These are phyloP conservation scores for Lasioglossum vierecki DNA, from an alignment of 2,888 invertebrate species.

Conservation along the genomic window DNA sequence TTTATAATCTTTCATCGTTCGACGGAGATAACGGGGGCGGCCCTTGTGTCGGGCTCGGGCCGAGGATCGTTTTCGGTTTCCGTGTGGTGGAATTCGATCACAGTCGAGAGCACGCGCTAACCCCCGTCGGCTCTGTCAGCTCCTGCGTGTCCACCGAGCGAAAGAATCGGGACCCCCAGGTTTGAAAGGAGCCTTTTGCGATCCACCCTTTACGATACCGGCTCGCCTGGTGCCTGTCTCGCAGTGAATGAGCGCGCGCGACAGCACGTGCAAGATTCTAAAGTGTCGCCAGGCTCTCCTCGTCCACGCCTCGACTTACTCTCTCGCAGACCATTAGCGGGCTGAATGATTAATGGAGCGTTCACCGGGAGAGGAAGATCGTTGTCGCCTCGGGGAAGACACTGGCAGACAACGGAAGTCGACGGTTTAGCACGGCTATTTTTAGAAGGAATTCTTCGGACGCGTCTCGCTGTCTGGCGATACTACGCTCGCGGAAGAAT, in stretches of 20 bases:
- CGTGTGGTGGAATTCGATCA: slow-evolving; percentile 62
- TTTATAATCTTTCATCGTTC: slow-evolving; percentile 58
- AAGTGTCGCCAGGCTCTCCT: slow-evolving; percentile 17
- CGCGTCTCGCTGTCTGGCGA: slow-evolving; percentile 11
- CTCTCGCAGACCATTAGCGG: slow-evolving; percentile 60
- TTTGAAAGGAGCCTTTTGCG: slow-evolving; percentile 35
- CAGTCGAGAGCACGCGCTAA: slow-evolving; percentile 30
- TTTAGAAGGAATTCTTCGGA: slow-evolving; percentile 8
- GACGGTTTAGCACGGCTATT: slow-evolving; percentile 27
- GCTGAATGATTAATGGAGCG: slow-evolving; percentile 67
- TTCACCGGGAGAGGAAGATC: slow-evolving; percentile 45
- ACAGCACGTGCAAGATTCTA: slow-evolving; percentile 12
- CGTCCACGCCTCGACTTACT: slow-evolving; percentile 41
- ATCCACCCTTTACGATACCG: slow-evolving; percentile 43
- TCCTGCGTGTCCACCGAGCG: slow-evolving; percentile 27
- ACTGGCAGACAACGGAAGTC: slow-evolving; percentile 25
- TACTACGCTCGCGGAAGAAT: background rate
- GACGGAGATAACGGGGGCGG: slow-evolving; percentile 44
- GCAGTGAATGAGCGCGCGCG: background rate
- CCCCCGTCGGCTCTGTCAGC: background rate
- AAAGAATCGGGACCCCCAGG: slow-evolving; percentile 27
- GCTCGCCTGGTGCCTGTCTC: background rate
- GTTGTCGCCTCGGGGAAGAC: slow-evolving; percentile 29
- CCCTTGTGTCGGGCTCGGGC: background rate
- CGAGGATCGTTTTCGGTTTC: slow-evolving; percentile 36